phyloP scores from a whole-genome alignment of 2,797 vertebrate genomes.

The Psittacula echo region DNA sequence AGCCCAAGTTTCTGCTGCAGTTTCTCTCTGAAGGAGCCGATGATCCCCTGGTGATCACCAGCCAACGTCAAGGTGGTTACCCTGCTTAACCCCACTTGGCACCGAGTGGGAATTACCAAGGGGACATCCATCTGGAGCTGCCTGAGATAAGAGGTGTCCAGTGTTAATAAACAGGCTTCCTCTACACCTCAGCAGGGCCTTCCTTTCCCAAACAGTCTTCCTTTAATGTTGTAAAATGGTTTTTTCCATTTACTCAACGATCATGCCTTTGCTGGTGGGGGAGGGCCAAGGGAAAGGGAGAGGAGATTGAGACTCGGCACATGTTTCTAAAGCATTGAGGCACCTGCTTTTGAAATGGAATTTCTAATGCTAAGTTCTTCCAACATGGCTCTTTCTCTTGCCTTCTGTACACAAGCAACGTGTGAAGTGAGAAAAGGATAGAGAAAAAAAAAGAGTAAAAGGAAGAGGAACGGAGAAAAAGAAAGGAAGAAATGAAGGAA shows the following conservation, averaged over 20 bases:
- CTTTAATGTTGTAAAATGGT: conserved; percentile 91
- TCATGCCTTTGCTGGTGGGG: conserved; percentile 79
- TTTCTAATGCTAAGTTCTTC: conserved; percentile 72
- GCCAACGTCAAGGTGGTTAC: conserved; percentile 80
- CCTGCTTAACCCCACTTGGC: conserved; percentile 82
- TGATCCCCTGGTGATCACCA: conserved; percentile 69
- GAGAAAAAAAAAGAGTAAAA: background rate
- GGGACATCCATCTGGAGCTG: conserved; percentile 86
- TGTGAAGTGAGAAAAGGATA: background rate
- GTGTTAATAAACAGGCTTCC: conserved; percentile 95
- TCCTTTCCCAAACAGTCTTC: conserved; percentile 95
- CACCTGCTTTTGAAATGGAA: conserved; percentile 87
- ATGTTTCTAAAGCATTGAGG: conserved; percentile 70
- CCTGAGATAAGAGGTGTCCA: conserved; percentile 92
- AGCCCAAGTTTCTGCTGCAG: conserved; percentile 14
- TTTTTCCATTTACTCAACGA: conserved; percentile 93
- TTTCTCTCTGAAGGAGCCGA: conserved; percentile 54
- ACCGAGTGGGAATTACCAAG: conserved; percentile 80
- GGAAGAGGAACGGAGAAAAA: background rate
- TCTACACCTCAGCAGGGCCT: conserved; percentile 91
- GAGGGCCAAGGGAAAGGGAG: conserved; percentile 53
- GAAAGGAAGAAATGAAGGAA: background rate
- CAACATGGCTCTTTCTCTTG: conserved; percentile 68
- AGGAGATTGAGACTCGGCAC: background rate
- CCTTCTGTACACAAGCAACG: background rate